Conservation (phyloP, 2,888 invertebrate species). For the Orthonevra nobilis region DNA sequence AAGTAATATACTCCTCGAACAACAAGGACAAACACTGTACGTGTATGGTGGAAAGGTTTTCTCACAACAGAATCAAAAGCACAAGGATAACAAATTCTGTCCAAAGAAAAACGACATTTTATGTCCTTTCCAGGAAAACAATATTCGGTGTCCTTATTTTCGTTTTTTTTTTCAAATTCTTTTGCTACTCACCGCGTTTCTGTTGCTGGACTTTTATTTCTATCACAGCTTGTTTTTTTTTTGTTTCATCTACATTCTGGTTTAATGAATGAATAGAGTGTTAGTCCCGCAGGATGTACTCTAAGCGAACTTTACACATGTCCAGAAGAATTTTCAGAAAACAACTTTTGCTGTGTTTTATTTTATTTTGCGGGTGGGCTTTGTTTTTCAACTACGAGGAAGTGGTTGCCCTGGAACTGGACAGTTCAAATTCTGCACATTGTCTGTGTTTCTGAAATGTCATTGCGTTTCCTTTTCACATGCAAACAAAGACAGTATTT, state of each 20-base stretch:
- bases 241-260: conserved; percentile 20
- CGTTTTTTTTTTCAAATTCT: conserved; percentile 6
- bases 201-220: conserved; percentile 23
- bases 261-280: conserved; percentile 50
- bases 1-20: conserved; percentile 39
- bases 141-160: conserved; percentile 19
- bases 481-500: too few relatives aligned
- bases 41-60: conserved; percentile 18
- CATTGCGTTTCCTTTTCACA: too few relatives aligned
- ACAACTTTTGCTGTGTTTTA: too few relatives aligned
- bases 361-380: too few relatives aligned
- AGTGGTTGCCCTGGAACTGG: too few relatives aligned
- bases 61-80: conserved; percentile 17
- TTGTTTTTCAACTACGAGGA: too few relatives aligned
- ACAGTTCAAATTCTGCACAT: too few relatives aligned
- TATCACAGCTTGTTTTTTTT: conserved; percentile 3
- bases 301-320: conserved; percentile 10
- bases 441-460: too few relatives aligned
- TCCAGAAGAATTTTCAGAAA: not conserved
- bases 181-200: conserved; percentile 35
- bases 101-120: conserved; percentile 32
- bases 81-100: conserved; percentile 31
- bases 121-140: conserved; percentile 48
- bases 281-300: conserved; percentile 2
- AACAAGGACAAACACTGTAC: conserved; percentile 3